Conservation (phyloP, 2,797 vertebrate genomes). For the Cryptoprocta ferox region DNA sequence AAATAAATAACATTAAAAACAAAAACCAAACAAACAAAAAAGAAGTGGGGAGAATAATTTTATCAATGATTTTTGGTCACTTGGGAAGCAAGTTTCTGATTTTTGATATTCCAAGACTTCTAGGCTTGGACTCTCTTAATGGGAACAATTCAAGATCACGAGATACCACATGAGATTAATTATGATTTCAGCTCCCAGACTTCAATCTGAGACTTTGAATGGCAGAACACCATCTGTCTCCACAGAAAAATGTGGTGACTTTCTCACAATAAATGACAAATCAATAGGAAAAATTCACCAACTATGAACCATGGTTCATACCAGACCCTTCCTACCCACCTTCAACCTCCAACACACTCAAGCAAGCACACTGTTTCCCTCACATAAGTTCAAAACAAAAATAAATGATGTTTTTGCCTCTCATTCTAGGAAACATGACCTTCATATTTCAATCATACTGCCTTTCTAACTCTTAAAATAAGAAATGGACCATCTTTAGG, state of each 20-base stretch:
- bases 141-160: background rate
- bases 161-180: background rate
- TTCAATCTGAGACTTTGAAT: background rate
- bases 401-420: background rate
- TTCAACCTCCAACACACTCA: background rate
- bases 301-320: background rate
- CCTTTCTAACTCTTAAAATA: conserved; percentile 18
- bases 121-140: background rate
- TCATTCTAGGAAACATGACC: background rate
- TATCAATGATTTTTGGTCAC: background rate
- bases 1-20: too few relatives aligned
- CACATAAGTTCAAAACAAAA: background rate
- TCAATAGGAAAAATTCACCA: background rate
- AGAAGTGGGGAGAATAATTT: background rate
- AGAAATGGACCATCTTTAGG: background rate
- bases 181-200: background rate
- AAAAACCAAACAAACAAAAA: background rate
- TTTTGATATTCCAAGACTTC: background rate
- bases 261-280: background rate
- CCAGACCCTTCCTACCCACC: background rate
- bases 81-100: background rate
- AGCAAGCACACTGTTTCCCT: background rate
- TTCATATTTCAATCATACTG: background rate
- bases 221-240: background rate
- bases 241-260: background rate